Conservation (phyloP, 2,888 invertebrate species). For the Cryptophagus acutangulus region DNA sequence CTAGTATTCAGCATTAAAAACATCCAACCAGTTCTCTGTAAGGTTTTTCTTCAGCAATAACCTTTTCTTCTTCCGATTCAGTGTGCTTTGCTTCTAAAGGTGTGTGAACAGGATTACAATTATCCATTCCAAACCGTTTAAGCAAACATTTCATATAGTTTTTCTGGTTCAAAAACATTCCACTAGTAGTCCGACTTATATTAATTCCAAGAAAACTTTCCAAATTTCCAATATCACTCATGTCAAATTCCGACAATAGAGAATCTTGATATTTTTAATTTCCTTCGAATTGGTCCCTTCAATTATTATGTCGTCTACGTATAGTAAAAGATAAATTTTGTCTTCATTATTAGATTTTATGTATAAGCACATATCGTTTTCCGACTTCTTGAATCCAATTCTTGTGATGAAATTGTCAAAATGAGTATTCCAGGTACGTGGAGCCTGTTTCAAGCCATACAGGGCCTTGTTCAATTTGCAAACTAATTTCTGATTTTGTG, state of each 20-base stretch:
- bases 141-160: neutral
- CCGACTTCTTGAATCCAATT: constrained; percentile 19
- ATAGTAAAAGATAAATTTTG: constrained; percentile 18
- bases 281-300: constrained; percentile 9
- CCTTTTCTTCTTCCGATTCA: neutral
- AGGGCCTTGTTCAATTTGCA: constrained; percentile 26
- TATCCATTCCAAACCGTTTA: neutral
- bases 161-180: no score
- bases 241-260: constrained; percentile 9
- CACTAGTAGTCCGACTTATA: no score
- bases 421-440: constrained; percentile 26
- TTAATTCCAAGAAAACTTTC: constrained; percentile 11
- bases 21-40: neutral
- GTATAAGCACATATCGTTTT: constrained; percentile 24
- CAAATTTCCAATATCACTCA: constrained; percentile 10
- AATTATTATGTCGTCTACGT: constrained; percentile 19
- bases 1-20: no score
- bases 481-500: constrained; percentile 16
- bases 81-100: neutral
- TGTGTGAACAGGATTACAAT: neutral
- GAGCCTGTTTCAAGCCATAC: constrained; percentile 26
- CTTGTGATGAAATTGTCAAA: constrained; percentile 19
- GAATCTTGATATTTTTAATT: constrained; percentile 8
- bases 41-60: neutral
- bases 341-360: constrained; percentile 7